phyloP scores from a whole-genome alignment of 2,888 invertebrate genomes.

The Apeira syringaria region DNA sequence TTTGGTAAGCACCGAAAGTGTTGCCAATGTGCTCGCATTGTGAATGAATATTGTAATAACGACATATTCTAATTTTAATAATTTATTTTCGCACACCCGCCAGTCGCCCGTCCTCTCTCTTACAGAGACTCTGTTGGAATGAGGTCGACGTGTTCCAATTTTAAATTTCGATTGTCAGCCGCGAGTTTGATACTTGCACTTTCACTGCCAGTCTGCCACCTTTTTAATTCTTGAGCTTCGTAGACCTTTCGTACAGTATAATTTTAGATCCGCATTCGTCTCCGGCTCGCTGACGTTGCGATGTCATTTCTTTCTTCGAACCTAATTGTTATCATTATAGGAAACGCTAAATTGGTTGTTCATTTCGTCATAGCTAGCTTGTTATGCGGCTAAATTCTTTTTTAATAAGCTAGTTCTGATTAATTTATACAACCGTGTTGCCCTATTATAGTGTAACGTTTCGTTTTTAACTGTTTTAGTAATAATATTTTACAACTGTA shows the following conservation, averaged over 20 bases:
- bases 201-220: conserved; percentile 58
- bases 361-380: conserved; percentile 24
- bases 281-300: conserved; percentile 38
- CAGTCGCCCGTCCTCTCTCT: conserved; percentile 55
- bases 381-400: conserved; percentile 9
- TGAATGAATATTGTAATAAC: conserved; percentile 41
- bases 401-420: conserved; percentile 12
- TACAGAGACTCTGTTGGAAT: conserved; percentile 64
- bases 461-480: no score
- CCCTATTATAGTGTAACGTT: no score
- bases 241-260: conserved; percentile 26
- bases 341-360: conserved; percentile 4
- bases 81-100: conserved; percentile 61
- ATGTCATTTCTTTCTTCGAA: conserved; percentile 26
- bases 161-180: conserved; percentile 70
- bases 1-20: conserved; percentile 20
- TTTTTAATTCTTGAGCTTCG: conserved; percentile 25
- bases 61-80: conserved; percentile 52
- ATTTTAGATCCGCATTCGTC: conserved; percentile 39
- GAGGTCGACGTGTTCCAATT: conserved; percentile 76
- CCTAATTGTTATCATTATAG: conserved; percentile 22
- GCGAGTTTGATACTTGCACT: conserved; percentile 52
- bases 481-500: no score
- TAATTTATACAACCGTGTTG: no score
- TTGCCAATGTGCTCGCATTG: conserved; percentile 18